A percentile compares a stretch with the other conserved stretches of the same genome.
Evolutionary conservation across 2,113 vertebrate genomes (phyloP).

Genomic region (Poecilia latipinna): DNA sequence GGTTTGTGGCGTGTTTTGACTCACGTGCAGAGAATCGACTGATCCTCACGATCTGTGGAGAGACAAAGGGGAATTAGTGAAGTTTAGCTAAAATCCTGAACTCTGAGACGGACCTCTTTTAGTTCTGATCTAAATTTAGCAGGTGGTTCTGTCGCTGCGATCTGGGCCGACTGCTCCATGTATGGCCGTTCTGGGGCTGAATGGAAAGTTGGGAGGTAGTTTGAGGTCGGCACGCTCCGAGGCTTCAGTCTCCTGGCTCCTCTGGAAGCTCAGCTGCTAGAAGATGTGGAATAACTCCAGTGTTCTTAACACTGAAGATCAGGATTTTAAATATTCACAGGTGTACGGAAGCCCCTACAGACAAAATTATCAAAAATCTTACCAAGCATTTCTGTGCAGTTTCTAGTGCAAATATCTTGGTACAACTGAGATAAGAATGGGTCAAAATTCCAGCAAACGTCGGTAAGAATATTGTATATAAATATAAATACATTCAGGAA

Average conservation of each 20-base stretch:
- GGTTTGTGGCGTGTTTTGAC: constrained; percentile 36
- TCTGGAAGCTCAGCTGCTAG: no score
- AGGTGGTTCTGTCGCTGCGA: constrained; percentile 38
- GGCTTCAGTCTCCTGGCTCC: constrained; percentile 8
- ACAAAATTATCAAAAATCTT: neutral
- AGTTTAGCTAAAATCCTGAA: constrained; percentile 27
- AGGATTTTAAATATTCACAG: neutral
- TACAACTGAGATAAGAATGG: neutral
- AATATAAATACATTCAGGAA: neutral
- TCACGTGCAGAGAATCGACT: constrained; percentile 82
- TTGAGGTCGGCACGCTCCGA: constrained; percentile 51
- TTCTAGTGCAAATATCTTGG: no score
- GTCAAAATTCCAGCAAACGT: neutral
- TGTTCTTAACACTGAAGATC: neutral
- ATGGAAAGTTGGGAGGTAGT: constrained; percentile 45
- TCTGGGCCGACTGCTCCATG: constrained; percentile 62
- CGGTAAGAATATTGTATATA: neutral
- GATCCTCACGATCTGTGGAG: constrained; percentile 77
- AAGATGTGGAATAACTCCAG: no score
- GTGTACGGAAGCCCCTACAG: neutral
- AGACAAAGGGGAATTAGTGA: constrained; percentile 9
- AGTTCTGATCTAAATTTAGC: constrained; percentile 70
- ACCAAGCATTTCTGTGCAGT: no score
- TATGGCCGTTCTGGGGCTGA: constrained; percentile 61
- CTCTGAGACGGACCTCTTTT: neutral